phyloP scores from a whole-genome alignment of 2,113 vertebrate species.

The Neoarius graeffei region DNA sequence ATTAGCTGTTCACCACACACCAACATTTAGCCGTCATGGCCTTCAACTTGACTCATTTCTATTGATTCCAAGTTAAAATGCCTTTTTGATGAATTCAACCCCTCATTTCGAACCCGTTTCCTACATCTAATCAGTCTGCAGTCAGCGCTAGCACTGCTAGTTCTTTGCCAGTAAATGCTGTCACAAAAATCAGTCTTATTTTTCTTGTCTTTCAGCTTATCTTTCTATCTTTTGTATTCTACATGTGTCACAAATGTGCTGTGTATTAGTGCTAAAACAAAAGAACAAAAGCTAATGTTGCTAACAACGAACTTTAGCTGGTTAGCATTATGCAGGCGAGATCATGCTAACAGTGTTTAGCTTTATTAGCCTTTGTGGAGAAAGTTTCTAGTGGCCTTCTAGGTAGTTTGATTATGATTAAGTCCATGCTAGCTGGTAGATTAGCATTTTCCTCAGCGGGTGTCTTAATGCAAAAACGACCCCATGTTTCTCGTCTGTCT shows the following conservation, averaged over 20 bases:
- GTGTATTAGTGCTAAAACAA: not conserved
- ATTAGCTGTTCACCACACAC: not conserved
- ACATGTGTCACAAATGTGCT: constrained; percentile 19
- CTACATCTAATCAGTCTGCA: not conserved
- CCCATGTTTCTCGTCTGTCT: not conserved
- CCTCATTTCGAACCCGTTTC: not conserved
- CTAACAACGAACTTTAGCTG: not conserved
- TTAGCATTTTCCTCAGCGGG: not conserved
- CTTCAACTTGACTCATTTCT: not conserved
- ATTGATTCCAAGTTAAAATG: constrained; percentile 18
- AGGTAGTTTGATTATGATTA: constrained; percentile 14
- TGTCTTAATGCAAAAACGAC: not conserved
- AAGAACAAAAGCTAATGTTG: not conserved
- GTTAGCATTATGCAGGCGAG: constrained; percentile 10
- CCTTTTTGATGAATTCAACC: not conserved
- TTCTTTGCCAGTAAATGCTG: not conserved
- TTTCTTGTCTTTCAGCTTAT: not conserved
- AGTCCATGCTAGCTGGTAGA: constrained; percentile 9
- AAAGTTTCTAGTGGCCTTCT: constrained; percentile 32
- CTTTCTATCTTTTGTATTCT: constrained; percentile 5
- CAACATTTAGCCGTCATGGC: not conserved
- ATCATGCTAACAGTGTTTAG: constrained; percentile 13
- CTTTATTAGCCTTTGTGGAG: not conserved
- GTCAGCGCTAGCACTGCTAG: not conserved
- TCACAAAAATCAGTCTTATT: constrained; percentile 1